A percentile compares a stretch with the other conserved stretches of the same genome.
phyloP scores from a whole-genome alignment of 2,113 vertebrate genomes.

The Felis catus region DNA sequence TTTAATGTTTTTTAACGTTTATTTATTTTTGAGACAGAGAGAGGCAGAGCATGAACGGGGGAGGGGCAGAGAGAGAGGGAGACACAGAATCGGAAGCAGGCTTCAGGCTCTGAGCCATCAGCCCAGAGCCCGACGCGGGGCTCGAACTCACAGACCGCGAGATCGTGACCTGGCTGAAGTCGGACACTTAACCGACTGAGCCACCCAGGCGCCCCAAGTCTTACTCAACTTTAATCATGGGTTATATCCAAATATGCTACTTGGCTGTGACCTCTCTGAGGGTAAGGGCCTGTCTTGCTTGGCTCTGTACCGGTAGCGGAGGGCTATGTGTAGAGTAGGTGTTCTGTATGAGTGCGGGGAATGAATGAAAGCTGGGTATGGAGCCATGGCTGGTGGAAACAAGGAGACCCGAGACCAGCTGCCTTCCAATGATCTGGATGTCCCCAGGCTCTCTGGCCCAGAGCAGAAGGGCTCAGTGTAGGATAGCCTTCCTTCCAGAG shows the following conservation, averaged over 20 bases:
- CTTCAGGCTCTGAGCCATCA: too few relatives aligned
- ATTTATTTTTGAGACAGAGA: too few relatives aligned
- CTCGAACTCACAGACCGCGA: too few relatives aligned
- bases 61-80: too few relatives aligned
- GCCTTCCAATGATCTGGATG: background rate
- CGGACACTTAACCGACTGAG: too few relatives aligned
- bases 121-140: too few relatives aligned
- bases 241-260: background rate
- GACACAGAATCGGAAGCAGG: too few relatives aligned
- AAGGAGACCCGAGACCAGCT: background rate
- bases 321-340: background rate
- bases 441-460: background rate
- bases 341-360: background rate
- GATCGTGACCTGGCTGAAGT: too few relatives aligned
- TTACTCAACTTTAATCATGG: background rate
- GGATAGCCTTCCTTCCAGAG: background rate
- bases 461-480: background rate
- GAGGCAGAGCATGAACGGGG: too few relatives aligned
- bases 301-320: background rate
- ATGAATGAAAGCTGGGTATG: background rate
- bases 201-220: background rate
- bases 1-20: too few relatives aligned
- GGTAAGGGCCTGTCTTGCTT: background rate
- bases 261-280: background rate
- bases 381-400: background rate